These are phyloP conservation scores for Papilio elwesi DNA, from an alignment of 2,888 invertebrate genomes.

Conservation along the genomic window DNA sequence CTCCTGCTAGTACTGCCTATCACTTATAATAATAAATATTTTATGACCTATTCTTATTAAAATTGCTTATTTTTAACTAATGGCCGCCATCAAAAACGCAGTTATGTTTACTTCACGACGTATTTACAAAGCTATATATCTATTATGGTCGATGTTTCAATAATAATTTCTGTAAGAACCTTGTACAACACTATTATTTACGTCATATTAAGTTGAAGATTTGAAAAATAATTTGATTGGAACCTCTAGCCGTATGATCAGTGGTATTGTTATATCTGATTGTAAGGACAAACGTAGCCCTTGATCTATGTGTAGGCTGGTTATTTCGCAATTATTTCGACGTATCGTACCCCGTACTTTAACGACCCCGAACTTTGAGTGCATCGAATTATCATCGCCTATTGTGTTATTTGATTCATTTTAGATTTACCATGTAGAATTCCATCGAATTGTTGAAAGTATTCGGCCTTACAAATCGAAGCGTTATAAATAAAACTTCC, in stretches of 20 bases:
- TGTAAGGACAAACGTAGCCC: slow-evolving; percentile 66
- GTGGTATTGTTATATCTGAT: slow-evolving; percentile 51
- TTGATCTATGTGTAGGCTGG: slow-evolving; percentile 75
- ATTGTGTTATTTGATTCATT: slow-evolving; percentile 54
- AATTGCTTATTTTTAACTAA: no score
- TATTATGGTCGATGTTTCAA: not conserved
- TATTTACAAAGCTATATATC: no score
- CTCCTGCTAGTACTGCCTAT: no score
- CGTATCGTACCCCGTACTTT: slow-evolving; percentile 54
- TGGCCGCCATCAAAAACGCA: no score
- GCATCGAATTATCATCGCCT: slow-evolving; percentile 58
- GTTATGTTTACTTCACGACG: no score
- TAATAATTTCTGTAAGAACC: not conserved
- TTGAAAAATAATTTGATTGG: slow-evolving; percentile 43
- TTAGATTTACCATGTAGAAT: slow-evolving; percentile 12
- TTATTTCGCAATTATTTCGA: slow-evolving; percentile 69
- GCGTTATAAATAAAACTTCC: no score
- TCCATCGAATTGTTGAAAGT: slow-evolving; percentile 17
- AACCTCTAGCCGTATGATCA: slow-evolving; percentile 61
- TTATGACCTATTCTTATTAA: no score
- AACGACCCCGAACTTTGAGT: slow-evolving; percentile 53
- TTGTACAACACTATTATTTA: not conserved
- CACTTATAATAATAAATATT: no score
- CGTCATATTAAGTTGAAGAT: not conserved
- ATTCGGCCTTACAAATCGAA: slow-evolving; percentile 42